Conservation (phyloP, 2,113 vertebrate genomes). For the Callipepla californica region DNA sequence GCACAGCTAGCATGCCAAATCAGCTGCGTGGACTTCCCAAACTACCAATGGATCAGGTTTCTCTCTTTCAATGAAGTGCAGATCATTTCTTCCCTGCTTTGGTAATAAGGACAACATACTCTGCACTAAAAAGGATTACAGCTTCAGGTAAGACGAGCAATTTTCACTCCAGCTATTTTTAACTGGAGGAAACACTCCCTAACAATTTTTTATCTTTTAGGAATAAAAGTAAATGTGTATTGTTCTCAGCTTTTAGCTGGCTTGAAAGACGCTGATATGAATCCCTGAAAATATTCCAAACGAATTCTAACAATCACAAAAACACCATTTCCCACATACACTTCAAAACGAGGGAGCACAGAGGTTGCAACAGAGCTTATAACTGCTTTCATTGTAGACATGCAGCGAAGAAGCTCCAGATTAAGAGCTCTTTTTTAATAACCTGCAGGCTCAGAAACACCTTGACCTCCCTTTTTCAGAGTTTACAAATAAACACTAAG, state of each 20-base stretch:
- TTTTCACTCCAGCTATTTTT: neutral
- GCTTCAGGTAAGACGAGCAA: neutral
- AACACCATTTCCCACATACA: neutral
- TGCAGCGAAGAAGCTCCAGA: neutral
- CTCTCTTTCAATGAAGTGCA: neutral
- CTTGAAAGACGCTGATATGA: neutral
- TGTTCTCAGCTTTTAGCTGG: neutral
- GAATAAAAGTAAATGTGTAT: neutral
- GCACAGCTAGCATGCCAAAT: neutral
- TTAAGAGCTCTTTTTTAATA: conserved; percentile 29
- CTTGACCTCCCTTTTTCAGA: conserved; percentile 20
- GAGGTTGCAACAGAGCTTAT: neutral
- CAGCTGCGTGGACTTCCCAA: neutral
- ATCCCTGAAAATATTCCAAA: neutral
- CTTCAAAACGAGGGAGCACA: neutral
- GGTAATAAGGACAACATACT: neutral
- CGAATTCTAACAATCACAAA: neutral
- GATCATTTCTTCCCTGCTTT: neutral
- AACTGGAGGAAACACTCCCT: neutral
- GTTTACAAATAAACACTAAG: conserved; percentile 13
- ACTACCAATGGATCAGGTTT: neutral
- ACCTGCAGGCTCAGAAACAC: conserved; percentile 23
- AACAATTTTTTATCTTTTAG: neutral
- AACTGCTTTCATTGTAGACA: neutral
- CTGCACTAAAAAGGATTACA: neutral